Conservation (phyloP, 2,888 invertebrate species). For the Monoplex corrugatus region DNA sequence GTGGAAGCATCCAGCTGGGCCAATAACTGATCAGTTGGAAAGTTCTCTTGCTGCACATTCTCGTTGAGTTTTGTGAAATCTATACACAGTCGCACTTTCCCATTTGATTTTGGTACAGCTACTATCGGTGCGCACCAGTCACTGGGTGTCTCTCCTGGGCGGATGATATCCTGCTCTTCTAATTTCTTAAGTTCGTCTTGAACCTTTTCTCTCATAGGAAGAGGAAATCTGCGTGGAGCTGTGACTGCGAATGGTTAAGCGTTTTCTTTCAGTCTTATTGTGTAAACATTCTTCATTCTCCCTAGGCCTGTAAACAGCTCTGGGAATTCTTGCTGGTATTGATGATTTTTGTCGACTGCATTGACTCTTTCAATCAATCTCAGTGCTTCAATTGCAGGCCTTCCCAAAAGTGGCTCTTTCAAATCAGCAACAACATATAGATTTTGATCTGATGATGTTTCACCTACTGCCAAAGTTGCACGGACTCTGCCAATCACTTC, state of each 20-base stretch:
- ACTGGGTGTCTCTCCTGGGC: background rate
- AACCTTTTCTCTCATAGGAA: constrained; percentile 8
- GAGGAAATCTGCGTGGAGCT: background rate
- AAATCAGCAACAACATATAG: background rate
- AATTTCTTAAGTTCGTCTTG: background rate
- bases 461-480: background rate
- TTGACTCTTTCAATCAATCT: constrained; percentile 1
- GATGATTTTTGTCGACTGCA: background rate
- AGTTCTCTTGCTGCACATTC: background rate
- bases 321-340: background rate
- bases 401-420: constrained; percentile 9
- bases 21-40: constrained; percentile 14
- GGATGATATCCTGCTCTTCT: constrained; percentile 27
- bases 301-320: background rate
- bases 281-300: background rate
- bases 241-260: background rate
- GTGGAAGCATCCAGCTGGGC: background rate
- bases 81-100: background rate
- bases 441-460: background rate
- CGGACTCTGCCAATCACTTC: background rate
- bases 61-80: background rate
- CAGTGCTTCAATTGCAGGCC: background rate
- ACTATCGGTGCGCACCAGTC: constrained; percentile 25
- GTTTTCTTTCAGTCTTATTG: background rate
- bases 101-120: background rate